Base-by-base conservation (phyloP, 2,113 vertebrate genomes). In the Eublepharis macularius region DNA sequence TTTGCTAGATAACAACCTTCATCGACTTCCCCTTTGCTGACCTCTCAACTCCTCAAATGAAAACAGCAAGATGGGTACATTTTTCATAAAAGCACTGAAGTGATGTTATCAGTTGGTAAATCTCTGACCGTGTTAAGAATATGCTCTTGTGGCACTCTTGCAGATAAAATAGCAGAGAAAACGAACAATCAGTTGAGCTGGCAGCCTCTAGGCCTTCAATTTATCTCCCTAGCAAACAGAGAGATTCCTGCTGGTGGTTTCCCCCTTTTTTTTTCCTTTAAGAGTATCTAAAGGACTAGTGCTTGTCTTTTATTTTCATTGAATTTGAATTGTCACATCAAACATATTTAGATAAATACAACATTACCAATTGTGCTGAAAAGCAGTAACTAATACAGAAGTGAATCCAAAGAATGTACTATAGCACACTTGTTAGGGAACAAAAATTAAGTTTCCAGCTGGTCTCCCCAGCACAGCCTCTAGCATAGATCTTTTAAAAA, bases 191-290 rank as follows among this genome's bases (percentile, higher is more conserved):
- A 79, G 49, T 32, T 54, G 29, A 68, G 51, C n/a, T 54, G 80
- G 43, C 6, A 49, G 45, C 10, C 8, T 77, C 14, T 39, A 26
- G 26, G 14, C 63, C 45, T 77, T 68, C n/a, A 2, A 3, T 87
- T 89, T 75, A 26, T 86, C 45, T 39, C 10, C 24, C 60, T 88
- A 4, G 3, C 11, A 86, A 72, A 79, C 73, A 68, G 69, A 89
- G 24, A 69, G 5, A 2, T 36, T 85, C 26, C 0, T 82, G 2
- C 49, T 82, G n/a, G 69, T 32, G 26, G 24, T 4, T 32, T 13
- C 11, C 9, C 21, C 51, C 21, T 12, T 17, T 11, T 34, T 7
- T 76, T 51, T 32, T 76, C 16, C 51, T 39, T 60, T n/a, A n/a
- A 6, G 3, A 57, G 11, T 60, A 26, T n/a, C 43, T n/a, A 49